Evolutionary conservation across 2,888 invertebrate genomes (phyloP).

Genomic region (Allacma fusca): DNA sequence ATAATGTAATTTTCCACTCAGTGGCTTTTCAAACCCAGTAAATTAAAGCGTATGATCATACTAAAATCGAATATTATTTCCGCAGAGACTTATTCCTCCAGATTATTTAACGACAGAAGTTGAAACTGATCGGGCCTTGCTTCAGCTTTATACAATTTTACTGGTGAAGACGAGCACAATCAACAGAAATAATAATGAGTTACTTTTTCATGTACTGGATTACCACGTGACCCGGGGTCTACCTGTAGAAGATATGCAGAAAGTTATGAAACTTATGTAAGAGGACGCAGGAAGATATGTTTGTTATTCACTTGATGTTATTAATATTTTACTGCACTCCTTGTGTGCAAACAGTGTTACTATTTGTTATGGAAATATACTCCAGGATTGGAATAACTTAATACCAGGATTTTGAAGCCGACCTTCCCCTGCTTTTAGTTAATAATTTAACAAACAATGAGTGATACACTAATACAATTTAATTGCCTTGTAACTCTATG

Average conservation of each 20-base stretch:
- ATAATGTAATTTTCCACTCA: constrained; percentile 41
- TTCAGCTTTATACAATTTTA: constrained; percentile 28
- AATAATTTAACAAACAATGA: too few relatives aligned
- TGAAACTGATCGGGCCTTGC: constrained; percentile 30
- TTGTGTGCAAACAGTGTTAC: too few relatives aligned
- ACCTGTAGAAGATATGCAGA: constrained; percentile 33
- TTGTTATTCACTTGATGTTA: too few relatives aligned
- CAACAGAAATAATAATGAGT: constrained; percentile 31
- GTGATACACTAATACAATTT: too few relatives aligned
- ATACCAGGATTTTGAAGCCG: too few relatives aligned
- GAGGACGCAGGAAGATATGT: not conserved
- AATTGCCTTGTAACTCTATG: too few relatives aligned
- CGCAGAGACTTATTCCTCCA: constrained; percentile 30
- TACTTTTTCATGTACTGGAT: constrained; percentile 29
- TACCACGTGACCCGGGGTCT: constrained; percentile 34
- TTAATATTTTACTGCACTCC: too few relatives aligned
- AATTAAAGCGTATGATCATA: not conserved
- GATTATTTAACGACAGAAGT: constrained; percentile 36
- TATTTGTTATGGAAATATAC: too few relatives aligned
- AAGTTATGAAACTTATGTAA: constrained; percentile 24
- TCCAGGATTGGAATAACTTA: too few relatives aligned
- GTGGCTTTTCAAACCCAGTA: too few relatives aligned
- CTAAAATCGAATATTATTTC: too few relatives aligned
- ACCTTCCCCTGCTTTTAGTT: too few relatives aligned
- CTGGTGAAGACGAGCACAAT: constrained; percentile 30